These are phyloP conservation scores for Intellagama lesueurii DNA, from an alignment of 2,797 vertebrate genomes.

Conservation along the genomic window DNA sequence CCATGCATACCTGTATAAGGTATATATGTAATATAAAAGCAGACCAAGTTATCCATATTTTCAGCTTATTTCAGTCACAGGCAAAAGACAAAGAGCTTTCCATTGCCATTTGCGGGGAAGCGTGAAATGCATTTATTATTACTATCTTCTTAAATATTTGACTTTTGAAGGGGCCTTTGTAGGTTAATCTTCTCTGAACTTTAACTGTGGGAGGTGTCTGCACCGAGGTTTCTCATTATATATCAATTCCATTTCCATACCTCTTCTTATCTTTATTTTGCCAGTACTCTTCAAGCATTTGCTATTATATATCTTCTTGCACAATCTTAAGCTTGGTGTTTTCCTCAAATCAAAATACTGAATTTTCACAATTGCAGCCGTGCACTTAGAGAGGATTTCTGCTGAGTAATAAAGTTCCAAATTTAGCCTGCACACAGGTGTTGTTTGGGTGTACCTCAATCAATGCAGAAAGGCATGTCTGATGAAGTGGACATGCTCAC, in stretches of 20 bases:
- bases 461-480: too few relatives aligned
- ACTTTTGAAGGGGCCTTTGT: background rate
- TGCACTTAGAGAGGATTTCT: background rate
- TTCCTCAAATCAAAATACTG: background rate
- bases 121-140: too few relatives aligned
- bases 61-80: too few relatives aligned
- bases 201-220: background rate
- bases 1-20: background rate
- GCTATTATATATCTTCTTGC: too few relatives aligned
- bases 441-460: too few relatives aligned
- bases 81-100: too few relatives aligned
- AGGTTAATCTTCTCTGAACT: background rate
- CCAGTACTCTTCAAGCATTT: background rate
- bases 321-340: background rate
- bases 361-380: background rate
- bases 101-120: too few relatives aligned
- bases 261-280: background rate
- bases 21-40: background rate
- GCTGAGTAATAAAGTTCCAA: background rate
- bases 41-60: too few relatives aligned
- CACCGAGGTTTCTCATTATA: background rate
- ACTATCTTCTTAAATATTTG: background rate
- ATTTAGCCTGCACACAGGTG: background rate
- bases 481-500: too few relatives aligned
- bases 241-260: background rate